phyloP scores from a whole-genome alignment of 2,888 invertebrate genomes.

The Ditylenchus weischeri region DNA sequence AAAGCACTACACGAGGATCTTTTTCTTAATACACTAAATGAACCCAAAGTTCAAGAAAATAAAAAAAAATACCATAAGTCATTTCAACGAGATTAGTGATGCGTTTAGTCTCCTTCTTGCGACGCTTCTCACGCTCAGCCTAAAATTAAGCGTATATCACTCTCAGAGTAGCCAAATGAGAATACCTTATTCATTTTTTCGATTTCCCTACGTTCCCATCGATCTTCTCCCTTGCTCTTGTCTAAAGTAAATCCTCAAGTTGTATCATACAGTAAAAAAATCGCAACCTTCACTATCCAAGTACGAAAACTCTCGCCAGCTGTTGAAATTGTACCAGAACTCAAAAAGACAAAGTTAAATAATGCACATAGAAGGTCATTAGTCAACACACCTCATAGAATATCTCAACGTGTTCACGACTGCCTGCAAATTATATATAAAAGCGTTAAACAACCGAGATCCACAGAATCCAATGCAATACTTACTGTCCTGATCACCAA shows the following conservation, averaged over 20 bases:
- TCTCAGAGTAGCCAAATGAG: conserved; percentile 4
- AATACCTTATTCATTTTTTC: conserved; percentile 87
- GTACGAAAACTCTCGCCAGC: conserved; percentile 98
- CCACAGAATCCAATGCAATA: too few species aligned
- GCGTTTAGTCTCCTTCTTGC: conserved; percentile 93
- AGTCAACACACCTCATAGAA: conserved; percentile 72
- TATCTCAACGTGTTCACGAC: conserved; percentile 79
- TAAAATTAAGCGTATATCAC: conserved; percentile 16
- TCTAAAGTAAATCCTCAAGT: conserved; percentile 63
- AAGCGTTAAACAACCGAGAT: background rate
- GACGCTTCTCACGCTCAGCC: conserved; percentile 80
- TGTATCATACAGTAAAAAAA: too few species aligned
- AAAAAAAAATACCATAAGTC: conserved; percentile 71
- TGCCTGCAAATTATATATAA: conserved; percentile 32
- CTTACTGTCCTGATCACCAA: conserved; percentile 70
- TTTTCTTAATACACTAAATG: too few species aligned
- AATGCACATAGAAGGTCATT: too few species aligned
- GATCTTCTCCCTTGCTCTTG: conserved; percentile 89
- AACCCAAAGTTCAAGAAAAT: too few species aligned
- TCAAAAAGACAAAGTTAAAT: too few species aligned
- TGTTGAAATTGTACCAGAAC: conserved; percentile 93
- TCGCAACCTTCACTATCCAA: conserved; percentile 77
- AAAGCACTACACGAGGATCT: conserved; percentile 86
- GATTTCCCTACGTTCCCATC: conserved; percentile 94
- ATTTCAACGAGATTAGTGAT: conserved; percentile 85